Conservation (phyloP, 2,113 vertebrate genomes). For the Sinocyclocheilus maitianheensis region DNA sequence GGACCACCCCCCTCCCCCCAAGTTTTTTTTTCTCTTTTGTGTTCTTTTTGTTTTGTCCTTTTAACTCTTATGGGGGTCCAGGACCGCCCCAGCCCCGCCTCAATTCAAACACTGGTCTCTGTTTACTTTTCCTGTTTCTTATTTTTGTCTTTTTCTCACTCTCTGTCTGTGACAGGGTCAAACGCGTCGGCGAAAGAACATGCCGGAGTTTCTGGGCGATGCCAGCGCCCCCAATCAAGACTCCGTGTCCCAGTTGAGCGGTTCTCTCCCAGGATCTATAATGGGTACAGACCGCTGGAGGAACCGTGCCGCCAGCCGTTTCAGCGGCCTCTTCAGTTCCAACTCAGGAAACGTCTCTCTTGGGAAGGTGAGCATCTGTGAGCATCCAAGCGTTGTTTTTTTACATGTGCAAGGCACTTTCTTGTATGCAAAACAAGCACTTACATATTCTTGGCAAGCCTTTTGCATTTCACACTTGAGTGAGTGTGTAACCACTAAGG, state of each 20-base stretch:
- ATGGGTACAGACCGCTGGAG: slow-evolving; percentile 86
- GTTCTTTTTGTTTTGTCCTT: neutral
- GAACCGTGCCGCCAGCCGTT: slow-evolving; percentile 88
- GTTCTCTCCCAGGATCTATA: slow-evolving; percentile 73
- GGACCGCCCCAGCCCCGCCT: no score
- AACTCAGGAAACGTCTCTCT: slow-evolving; percentile 68
- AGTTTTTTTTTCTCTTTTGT: neutral
- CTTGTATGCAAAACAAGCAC: neutral
- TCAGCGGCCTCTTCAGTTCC: slow-evolving; percentile 90
- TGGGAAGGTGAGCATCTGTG: slow-evolving; percentile 82
- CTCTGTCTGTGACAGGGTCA: slow-evolving; percentile 75
- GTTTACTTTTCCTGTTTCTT: neutral
- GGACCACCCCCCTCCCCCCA: neutral
- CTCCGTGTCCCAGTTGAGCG: slow-evolving; percentile 62
- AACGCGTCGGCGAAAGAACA: slow-evolving; percentile 88
- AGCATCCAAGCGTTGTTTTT: slow-evolving; percentile 31
- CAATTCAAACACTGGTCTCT: neutral
- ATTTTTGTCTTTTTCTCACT: neutral
- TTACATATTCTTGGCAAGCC: neutral
- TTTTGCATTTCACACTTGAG: slow-evolving; percentile 17
- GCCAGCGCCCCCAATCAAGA: slow-evolving; percentile 79
- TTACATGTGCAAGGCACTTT: neutral
- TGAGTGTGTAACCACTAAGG: neutral
- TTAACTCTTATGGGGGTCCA: neutral
- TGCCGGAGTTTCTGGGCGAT: slow-evolving; percentile 92